These are phyloP conservation scores for Drosophila santomea DNA, from an alignment of 1,140 invertebrate genomes.

Conservation along the genomic window DNA sequence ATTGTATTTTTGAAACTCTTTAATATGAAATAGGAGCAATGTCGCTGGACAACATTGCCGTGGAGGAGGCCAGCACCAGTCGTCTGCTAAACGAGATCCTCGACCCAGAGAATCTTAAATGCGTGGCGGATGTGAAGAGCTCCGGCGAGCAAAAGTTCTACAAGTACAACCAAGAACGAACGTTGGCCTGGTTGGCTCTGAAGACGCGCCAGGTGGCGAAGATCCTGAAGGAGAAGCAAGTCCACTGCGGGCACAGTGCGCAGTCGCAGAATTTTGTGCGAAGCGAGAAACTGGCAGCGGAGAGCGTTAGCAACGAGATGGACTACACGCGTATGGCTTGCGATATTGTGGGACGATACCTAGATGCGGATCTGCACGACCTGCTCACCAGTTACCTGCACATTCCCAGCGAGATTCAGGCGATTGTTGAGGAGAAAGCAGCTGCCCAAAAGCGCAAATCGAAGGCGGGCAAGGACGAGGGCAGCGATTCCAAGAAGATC, in stretches of 20 bases:
- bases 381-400: constrained; percentile 58
- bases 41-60: constrained; percentile 89
- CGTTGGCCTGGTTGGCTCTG: constrained; percentile 89
- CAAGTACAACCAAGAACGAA: constrained; percentile 92
- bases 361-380: constrained; percentile 67
- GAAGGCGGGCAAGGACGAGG: constrained; percentile 31
- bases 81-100: constrained; percentile 63
- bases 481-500: constrained; percentile 65
- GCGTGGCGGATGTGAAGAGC: constrained; percentile 65
- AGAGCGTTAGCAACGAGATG: constrained; percentile 74
- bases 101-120: constrained; percentile 30
- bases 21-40: constrained; percentile 85
- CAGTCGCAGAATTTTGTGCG: constrained; percentile 90
- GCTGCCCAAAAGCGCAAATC: constrained; percentile 74
- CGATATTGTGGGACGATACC: constrained; percentile 73
- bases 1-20: too few species aligned
- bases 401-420: constrained; percentile 73
- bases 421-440: constrained; percentile 62
- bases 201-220: constrained; percentile 88
- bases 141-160: constrained; percentile 89
- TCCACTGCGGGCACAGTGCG: constrained; percentile 88
- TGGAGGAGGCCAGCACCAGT: constrained; percentile 59
- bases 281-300: constrained; percentile 86
- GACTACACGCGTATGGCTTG: constrained; percentile 75
- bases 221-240: constrained; percentile 88